phyloP scores from a whole-genome alignment of 2,888 invertebrate genomes.

The Pantelozetes paolii region DNA sequence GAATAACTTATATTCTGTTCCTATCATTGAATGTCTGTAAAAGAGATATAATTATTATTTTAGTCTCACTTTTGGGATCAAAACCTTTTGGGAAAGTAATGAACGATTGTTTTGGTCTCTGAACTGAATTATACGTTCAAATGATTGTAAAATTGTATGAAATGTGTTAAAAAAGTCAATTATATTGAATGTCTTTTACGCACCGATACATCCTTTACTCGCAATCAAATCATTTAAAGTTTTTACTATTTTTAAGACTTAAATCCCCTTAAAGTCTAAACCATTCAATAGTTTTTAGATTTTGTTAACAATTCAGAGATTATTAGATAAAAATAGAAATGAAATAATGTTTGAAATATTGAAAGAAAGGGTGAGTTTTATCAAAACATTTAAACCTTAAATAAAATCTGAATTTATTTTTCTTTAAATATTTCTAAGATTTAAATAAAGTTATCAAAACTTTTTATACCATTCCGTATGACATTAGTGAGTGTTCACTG shows the following conservation, averaged over 20 bases:
- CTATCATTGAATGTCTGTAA: slow-evolving; percentile 13
- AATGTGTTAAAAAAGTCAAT: not conserved
- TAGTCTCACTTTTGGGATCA: not conserved
- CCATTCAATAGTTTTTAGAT: too few relatives aligned
- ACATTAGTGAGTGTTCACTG: too few relatives aligned
- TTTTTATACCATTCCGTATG: too few relatives aligned
- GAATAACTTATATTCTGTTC: not conserved
- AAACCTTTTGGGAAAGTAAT: not conserved
- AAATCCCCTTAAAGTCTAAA: too few relatives aligned
- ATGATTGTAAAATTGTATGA: slow-evolving; percentile 15
- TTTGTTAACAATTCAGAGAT: too few relatives aligned
- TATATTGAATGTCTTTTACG: slow-evolving; percentile 23
- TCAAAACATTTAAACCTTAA: too few relatives aligned
- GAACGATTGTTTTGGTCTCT: not conserved
- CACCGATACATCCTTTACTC: not conserved
- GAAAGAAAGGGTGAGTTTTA: too few relatives aligned
- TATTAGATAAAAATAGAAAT: too few relatives aligned
- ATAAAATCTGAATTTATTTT: too few relatives aligned
- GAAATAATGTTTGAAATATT: too few relatives aligned
- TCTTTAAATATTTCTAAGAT: too few relatives aligned
- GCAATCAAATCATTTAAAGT: not conserved
- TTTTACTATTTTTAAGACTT: not conserved
- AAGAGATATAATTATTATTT: slow-evolving; percentile 28
- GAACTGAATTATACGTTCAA: slow-evolving; percentile 2
- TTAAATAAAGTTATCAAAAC: too few relatives aligned